These are phyloP conservation scores for Dermochelys coriacea DNA, from an alignment of 2,797 vertebrate genomes.

Conservation along the genomic window DNA sequence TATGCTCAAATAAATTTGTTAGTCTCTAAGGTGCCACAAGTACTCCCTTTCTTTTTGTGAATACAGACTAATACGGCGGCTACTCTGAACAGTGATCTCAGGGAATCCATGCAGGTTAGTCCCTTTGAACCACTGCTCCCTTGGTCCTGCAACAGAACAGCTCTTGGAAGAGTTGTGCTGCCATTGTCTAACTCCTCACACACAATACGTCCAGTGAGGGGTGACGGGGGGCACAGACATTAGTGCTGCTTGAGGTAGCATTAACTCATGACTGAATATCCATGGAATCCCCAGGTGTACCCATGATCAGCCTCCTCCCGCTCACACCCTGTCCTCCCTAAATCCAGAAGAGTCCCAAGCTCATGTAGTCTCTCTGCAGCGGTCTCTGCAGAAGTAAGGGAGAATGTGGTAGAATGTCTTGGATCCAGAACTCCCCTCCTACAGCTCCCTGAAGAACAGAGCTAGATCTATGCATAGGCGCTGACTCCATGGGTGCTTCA, in stretches of 20 bases:
- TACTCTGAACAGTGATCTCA: neutral
- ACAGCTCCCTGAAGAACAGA: neutral
- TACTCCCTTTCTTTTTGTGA: too few species aligned
- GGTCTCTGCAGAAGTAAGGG: neutral
- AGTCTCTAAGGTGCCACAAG: too few species aligned
- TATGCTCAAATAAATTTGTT: too few species aligned
- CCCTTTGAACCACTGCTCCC: neutral
- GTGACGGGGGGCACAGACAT: neutral
- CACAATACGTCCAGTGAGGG: neutral
- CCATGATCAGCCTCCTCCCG: neutral
- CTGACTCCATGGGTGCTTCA: too few species aligned
- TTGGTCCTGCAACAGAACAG: neutral
- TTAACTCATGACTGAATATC: neutral
- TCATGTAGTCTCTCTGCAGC: neutral
- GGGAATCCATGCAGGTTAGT: neutral
- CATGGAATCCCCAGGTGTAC: neutral
- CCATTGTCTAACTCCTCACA: neutral
- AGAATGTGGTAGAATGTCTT: neutral
- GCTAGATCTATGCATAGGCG: neutral
- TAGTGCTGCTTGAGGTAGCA: neutral
- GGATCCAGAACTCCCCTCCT: neutral
- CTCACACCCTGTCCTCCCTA: neutral
- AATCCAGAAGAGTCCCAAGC: neutral
- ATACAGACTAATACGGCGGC: too few species aligned
- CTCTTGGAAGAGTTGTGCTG: neutral